Conservation (phyloP, 2,888 invertebrate species). For the Lasioglossum malachurum region DNA sequence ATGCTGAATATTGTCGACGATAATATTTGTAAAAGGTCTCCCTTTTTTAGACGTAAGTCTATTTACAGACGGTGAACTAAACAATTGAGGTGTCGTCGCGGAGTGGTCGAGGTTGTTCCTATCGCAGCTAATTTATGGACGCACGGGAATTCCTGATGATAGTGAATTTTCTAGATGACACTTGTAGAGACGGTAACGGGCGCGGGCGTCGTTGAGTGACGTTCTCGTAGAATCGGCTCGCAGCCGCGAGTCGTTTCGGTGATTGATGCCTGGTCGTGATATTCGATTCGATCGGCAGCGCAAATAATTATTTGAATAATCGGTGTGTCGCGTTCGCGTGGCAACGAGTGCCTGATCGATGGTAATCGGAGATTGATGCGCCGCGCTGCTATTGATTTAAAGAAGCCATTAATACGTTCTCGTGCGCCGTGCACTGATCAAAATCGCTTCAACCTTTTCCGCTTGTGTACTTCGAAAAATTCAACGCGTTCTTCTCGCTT, state of each 20-base stretch:
- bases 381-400: slow-evolving; percentile 7
- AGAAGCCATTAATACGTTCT: not conserved
- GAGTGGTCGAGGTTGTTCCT: not conserved
- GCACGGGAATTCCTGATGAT: not conserved
- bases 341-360: slow-evolving; percentile 11
- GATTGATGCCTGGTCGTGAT: slow-evolving; percentile 18
- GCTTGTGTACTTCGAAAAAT: not conserved
- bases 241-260: slow-evolving; percentile 4
- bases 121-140: not conserved
- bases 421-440: not conserved
- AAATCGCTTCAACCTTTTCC: not conserved
- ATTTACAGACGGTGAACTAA: not conserved
- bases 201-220: slow-evolving; percentile 4
- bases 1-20: too few species aligned
- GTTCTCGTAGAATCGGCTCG: slow-evolving; percentile 6
- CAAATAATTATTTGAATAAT: slow-evolving; percentile 31
- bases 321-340: not conserved
- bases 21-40: not conserved
- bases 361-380: slow-evolving; percentile 15
- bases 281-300: slow-evolving; percentile 14
- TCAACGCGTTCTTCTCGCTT: not conserved
- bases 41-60: not conserved
- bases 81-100: not conserved
- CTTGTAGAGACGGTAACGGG: not conserved
- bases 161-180: not conserved